Evolutionary conservation across 2,888 invertebrate genomes (phyloP).

Genomic region (Caenorhabditis japonica): DNA sequence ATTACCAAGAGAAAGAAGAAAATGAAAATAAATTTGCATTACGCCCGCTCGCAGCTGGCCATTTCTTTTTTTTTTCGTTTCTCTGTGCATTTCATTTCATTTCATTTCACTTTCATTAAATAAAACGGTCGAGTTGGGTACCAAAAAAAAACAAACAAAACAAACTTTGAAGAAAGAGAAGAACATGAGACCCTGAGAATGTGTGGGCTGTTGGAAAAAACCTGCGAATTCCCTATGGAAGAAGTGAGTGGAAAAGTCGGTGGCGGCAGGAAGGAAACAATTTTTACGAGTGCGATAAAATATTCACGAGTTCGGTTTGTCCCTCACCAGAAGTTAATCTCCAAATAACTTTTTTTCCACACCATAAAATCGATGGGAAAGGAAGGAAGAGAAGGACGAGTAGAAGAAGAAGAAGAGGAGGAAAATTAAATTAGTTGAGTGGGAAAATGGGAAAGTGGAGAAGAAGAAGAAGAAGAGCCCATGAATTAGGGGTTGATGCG

Average conservation of each 20-base stretch:
- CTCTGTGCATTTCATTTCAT: too few species aligned
- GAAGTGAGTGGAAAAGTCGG: conserved; percentile 8
- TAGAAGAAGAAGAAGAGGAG: conserved; percentile 2
- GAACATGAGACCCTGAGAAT: not conserved
- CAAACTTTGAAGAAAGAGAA: too few species aligned
- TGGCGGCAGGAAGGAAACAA: conserved; percentile 22
- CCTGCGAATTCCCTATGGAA: conserved; percentile 22
- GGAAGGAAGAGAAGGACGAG: conserved; percentile 1
- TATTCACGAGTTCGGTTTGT: conserved; percentile 31
- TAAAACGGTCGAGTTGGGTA: too few species aligned
- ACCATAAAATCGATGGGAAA: conserved; percentile 5
- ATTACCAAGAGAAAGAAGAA: too few species aligned
- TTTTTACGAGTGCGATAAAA: conserved; percentile 48
- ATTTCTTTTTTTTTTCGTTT: too few species aligned
- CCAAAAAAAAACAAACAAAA: too few species aligned
- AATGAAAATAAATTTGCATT: too few species aligned
- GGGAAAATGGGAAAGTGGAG: not conserved
- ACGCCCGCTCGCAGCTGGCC: too few species aligned
- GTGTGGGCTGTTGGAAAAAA: conserved; percentile 8
- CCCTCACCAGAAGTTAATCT: conserved; percentile 3
- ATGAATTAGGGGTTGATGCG: too few species aligned
- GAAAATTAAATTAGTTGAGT: conserved; percentile 37
- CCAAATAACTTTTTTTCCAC: too few species aligned
- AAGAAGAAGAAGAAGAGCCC: not conserved
- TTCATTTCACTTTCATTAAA: too few species aligned